Evolutionary conservation across 2,888 invertebrate genomes (phyloP), one percentile per base, ranked within the genome.

Genomic region (Tridacna gigas): DNA sequence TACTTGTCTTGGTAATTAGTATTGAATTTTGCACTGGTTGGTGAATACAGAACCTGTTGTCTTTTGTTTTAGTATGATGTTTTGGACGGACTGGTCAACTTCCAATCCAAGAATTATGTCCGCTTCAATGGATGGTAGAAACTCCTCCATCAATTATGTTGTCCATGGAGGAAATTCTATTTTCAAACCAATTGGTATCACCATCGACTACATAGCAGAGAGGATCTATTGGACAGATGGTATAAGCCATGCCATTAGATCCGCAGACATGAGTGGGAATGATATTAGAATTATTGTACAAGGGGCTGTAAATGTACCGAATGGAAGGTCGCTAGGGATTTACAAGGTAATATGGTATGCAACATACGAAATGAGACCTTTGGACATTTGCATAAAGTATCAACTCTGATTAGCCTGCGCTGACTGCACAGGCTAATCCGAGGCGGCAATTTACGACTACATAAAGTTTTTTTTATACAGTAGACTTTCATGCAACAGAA

Each of bases 171-270:
- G 96, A 80, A 96, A 96, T 0, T 88, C 90, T 13, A 97, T 98
- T 0, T 96, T 97, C 88, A 97, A 97, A 97, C 98, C 98, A 0
- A 98, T 98, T 93, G 97, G 97, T 22, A 97, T 97, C 79, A 97
- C 98, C 0, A 96, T 98, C 45, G 98, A 98, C 95, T 97, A 97
- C 91, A 97, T 97, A 92, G 96, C 97, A 0, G 97, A 97, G 91
- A 96, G 97, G 73, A 96, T 98, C 76, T 98, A 97, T 93, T 98
- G 97, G 97, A 97, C 97, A 0, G 98, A 98, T 92, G 98, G 97
- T 0, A 96, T 96, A 92, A 96, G 96, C 88, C 97, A 98, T 94
- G 97, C 97, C 92, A 97, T 98, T 75, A 97, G 97, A 0, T 97
- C 97, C 56, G 96, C 97, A 0, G 97, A 97, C 94, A 95, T 97